Conservation (phyloP, 2,113 vertebrate genomes). For the Xiphias gladius region DNA sequence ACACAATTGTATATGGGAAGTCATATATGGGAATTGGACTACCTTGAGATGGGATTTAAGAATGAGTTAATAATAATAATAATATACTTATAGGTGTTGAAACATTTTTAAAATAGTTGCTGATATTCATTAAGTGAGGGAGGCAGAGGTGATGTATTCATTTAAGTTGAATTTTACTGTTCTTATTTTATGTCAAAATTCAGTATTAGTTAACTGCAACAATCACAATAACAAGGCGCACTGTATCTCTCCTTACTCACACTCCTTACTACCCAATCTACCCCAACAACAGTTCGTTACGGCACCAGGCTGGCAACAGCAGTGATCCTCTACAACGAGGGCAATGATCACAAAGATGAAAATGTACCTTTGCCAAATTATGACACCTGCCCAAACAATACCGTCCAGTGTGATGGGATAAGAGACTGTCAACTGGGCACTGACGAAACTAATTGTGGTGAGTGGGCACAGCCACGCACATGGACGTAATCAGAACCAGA, state of each 20-base stretch:
- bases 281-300: conserved; percentile 68
- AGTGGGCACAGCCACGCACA: conserved; percentile 30
- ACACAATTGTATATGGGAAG: no score
- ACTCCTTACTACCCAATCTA: background rate
- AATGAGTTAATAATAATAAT: no score
- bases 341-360: accelerated
- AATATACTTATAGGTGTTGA: background rate
- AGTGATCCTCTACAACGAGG: accelerated
- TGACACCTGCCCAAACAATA: conserved; percentile 74
- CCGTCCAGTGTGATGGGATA: conserved; percentile 68
- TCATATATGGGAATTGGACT: background rate
- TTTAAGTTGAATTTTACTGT: background rate
- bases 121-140: no score
- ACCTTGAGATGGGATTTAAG: background rate
- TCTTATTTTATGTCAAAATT: background rate
- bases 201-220: background rate
- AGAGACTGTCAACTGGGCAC: conserved; percentile 68
- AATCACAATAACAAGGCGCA: background rate
- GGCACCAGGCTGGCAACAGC: conserved; percentile 30
- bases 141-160: background rate
- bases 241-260: background rate
- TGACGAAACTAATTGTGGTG: conserved; percentile 81
- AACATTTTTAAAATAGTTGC: background rate
- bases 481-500: background rate
- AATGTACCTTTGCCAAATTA: accelerated